These are phyloP conservation scores for Albula glossodonta DNA, from an alignment of 2,113 vertebrate genomes.

Conservation along the genomic window DNA sequence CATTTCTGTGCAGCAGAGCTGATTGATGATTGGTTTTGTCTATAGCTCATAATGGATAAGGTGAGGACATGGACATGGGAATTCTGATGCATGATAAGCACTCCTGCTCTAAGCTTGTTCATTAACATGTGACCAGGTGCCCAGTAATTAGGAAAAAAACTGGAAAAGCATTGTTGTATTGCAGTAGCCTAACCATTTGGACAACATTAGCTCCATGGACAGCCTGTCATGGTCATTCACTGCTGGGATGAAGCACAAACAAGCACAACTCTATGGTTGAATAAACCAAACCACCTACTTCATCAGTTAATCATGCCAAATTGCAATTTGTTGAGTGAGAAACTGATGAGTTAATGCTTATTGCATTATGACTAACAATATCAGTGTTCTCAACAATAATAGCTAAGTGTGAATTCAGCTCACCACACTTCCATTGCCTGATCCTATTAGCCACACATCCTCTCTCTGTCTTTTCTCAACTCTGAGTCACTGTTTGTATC, in stretches of 20 bases:
- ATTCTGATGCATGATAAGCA: no score
- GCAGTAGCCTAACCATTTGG: background rate
- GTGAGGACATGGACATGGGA: no score
- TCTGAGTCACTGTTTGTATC: slow-evolving; percentile 63
- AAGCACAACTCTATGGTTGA: background rate
- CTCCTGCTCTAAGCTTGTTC: no score
- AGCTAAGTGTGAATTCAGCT: slow-evolving; percentile 32
- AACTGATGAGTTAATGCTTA: background rate
- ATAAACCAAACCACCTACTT: background rate
- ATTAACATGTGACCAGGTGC: no score
- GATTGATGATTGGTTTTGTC: no score
- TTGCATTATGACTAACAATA: slow-evolving; percentile 11
- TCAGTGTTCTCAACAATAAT: slow-evolving; percentile 3
- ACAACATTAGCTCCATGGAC: no score
- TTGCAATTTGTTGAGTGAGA: slow-evolving; percentile 5
- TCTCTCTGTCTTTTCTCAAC: slow-evolving; percentile 29
- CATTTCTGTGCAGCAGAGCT: no score
- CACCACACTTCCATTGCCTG: slow-evolving; percentile 45
- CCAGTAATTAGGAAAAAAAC: no score
- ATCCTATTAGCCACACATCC: slow-evolving; percentile 10
- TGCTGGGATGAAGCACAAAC: background rate
- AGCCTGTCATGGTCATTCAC: background rate
- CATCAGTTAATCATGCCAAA: background rate
- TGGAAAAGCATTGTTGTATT: no score
- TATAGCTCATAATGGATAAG: no score